A percentile compares a stretch with the other conserved stretches of the same genome.
Conservation (phyloP, 2,797 vertebrate species). For the Hippoglossus hippoglossus region DNA sequence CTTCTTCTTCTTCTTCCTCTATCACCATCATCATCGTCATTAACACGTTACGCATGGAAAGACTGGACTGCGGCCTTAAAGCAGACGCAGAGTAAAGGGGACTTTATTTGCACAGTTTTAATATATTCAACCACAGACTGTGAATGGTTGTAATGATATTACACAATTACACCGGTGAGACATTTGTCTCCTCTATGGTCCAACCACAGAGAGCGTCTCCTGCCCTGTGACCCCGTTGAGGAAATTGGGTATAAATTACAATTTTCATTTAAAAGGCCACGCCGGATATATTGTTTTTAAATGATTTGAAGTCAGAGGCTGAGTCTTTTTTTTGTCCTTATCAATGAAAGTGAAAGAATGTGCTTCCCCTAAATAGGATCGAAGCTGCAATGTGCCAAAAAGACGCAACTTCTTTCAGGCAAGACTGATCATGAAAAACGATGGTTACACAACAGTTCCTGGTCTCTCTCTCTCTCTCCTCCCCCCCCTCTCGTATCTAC, state of each 20-base stretch:
- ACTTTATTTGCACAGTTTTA: not conserved
- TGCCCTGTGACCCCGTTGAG: slow-evolving; percentile 9
- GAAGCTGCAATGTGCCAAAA: too few relatives aligned
- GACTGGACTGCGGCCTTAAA: slow-evolving; percentile 3
- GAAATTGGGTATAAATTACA: too few relatives aligned
- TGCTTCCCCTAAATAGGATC: too few relatives aligned
- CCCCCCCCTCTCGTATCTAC: too few relatives aligned
- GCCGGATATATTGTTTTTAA: not conserved
- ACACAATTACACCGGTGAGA: not conserved
- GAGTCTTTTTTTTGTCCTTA: not conserved
- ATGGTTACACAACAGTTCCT: too few relatives aligned
- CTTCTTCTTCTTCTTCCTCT: not conserved
- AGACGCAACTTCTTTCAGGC: too few relatives aligned
- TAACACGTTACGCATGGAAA: not conserved
- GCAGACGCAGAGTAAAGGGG: not conserved
- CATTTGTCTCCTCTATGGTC: not conserved
- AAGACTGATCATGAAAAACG: too few relatives aligned
- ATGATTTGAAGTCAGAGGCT: not conserved
- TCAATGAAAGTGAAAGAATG: too few relatives aligned
- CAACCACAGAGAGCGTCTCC: too few relatives aligned
- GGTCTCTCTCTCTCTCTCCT: too few relatives aligned
- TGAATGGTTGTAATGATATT: not conserved
- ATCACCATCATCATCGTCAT: not conserved
- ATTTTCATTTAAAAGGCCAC: too few relatives aligned
- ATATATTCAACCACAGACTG: not conserved